Conservation (phyloP, 2,888 invertebrate species). For the Blomia tropicalis region DNA sequence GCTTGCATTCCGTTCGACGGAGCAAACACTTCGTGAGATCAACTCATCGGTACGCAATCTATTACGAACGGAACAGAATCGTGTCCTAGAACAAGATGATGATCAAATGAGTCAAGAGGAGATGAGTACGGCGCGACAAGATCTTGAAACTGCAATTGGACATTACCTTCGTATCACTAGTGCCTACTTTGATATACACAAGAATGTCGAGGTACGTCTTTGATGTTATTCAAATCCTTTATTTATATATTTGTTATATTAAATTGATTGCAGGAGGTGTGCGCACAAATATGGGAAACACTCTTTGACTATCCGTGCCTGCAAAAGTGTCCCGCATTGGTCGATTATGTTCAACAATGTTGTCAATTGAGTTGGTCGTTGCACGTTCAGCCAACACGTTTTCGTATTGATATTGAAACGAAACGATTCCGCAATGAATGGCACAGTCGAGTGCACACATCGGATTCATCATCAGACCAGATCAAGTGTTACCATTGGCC, state of each 20-base stretch:
- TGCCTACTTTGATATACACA: conserved; percentile 41
- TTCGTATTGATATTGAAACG: conserved; percentile 41
- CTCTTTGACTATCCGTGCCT: conserved; percentile 83
- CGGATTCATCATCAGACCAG: conserved; percentile 54
- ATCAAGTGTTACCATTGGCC: conserved; percentile 75
- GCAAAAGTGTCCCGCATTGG: conserved; percentile 56
- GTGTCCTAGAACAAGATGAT: background rate
- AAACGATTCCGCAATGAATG: conserved; percentile 51
- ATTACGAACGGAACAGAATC: conserved; percentile 37
- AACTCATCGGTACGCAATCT: conserved; percentile 53
- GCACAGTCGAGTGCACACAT: conserved; percentile 60
- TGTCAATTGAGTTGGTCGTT: conserved; percentile 75
- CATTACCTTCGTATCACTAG: conserved; percentile 13
- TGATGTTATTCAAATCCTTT: background rate
- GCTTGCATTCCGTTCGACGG: conserved; percentile 57
- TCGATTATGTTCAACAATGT: conserved; percentile 61
- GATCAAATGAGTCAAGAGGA: conserved; percentile 12
- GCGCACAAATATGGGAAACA: conserved; percentile 61
- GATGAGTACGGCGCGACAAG: background rate
- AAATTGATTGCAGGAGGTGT: conserved; percentile 41
- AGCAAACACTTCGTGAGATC: conserved; percentile 51
- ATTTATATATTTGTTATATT: background rate
- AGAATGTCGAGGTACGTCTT: conserved; percentile 39
- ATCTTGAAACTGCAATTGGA: conserved; percentile 8
- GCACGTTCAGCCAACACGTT: conserved; percentile 47